Percentiles rank a stretch among this genome's conserved stretches.
phyloP scores from a whole-genome alignment of 2,797 vertebrate species.

The Lates japonicus region DNA sequence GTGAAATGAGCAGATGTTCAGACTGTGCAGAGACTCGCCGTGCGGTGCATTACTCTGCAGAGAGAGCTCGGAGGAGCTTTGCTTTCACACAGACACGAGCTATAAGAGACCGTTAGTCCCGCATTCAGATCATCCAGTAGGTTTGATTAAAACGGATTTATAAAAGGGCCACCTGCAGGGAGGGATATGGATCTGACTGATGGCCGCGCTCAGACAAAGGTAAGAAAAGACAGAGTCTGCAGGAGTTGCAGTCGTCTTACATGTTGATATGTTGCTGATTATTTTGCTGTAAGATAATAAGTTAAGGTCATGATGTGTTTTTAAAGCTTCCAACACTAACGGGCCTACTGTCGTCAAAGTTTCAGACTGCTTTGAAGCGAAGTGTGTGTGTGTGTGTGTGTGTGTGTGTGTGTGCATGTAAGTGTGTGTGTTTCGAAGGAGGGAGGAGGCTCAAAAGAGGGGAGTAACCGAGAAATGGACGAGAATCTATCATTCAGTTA shows the following conservation, averaged over 20 bases:
- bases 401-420: constrained; percentile 28
- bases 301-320: constrained; percentile 26
- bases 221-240: constrained; percentile 15
- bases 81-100: constrained; percentile 20
- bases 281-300: constrained; percentile 22
- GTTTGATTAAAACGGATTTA: constrained; percentile 59
- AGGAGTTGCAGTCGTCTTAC: not conserved
- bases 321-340: constrained; percentile 25
- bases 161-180: constrained; percentile 39
- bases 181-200: constrained; percentile 8
- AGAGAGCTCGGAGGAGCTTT: constrained; percentile 65
- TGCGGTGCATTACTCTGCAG: constrained; percentile 78
- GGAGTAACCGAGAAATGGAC: constrained; percentile 22
- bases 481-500: constrained; percentile 50
- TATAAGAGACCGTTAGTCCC: not conserved
- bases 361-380: constrained; percentile 24
- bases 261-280: constrained; percentile 11
- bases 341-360: constrained; percentile 41
- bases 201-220: constrained; percentile 47
- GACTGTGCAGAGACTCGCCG: constrained; percentile 85
- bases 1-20: constrained; percentile 96
- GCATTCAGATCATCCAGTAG: not conserved
- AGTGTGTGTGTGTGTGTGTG: constrained; percentile 16
- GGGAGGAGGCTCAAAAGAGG: constrained; percentile 33
- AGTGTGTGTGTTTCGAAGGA: constrained; percentile 10